Percentiles rank a stretch among this genome's conserved stretches.
Conservation (phyloP, 2,888 invertebrate species). For the Drosophila barbarae region DNA sequence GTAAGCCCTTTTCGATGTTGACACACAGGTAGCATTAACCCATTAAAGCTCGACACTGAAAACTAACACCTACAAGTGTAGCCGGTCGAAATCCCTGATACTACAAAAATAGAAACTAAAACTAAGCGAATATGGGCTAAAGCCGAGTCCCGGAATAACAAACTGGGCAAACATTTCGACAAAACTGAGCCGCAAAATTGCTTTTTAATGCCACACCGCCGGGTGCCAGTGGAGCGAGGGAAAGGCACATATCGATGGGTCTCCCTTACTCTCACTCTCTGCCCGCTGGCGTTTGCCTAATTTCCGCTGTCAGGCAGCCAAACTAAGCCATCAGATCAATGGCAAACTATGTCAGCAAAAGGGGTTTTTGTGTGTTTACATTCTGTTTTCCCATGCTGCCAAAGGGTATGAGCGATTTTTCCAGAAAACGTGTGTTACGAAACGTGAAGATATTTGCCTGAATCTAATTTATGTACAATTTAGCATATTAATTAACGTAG, state of each 20-base stretch:
- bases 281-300: conserved; percentile 36
- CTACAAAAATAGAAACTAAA: conserved; percentile 18
- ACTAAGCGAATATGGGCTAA: conserved; percentile 21
- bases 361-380: conserved; percentile 46
- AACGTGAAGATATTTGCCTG: neutral
- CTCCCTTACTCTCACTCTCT: neutral
- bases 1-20: conserved; percentile 27
- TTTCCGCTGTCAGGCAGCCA: conserved; percentile 41
- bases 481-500: neutral
- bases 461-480: too few species aligned
- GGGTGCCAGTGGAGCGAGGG: neutral
- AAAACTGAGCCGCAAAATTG: conserved; percentile 63
- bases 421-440: neutral
- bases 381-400: conserved; percentile 20
- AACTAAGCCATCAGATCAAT: conserved; percentile 53
- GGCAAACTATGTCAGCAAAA: conserved; percentile 43
- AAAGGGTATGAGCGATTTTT: conserved; percentile 7
- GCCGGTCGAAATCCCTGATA: conserved; percentile 5
- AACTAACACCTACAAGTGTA: conserved; percentile 26
- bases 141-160: conserved; percentile 33
- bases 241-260: conserved; percentile 3
- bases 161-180: conserved; percentile 48
- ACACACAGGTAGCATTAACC: conserved; percentile 28
- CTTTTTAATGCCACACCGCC: conserved; percentile 55
- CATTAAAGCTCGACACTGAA: conserved; percentile 21